Percentiles rank a stretch among this genome's conserved stretches.
These are phyloP conservation scores for Mylabris sibirica DNA, from an alignment of 2,888 invertebrate genomes.

Conservation along the genomic window DNA sequence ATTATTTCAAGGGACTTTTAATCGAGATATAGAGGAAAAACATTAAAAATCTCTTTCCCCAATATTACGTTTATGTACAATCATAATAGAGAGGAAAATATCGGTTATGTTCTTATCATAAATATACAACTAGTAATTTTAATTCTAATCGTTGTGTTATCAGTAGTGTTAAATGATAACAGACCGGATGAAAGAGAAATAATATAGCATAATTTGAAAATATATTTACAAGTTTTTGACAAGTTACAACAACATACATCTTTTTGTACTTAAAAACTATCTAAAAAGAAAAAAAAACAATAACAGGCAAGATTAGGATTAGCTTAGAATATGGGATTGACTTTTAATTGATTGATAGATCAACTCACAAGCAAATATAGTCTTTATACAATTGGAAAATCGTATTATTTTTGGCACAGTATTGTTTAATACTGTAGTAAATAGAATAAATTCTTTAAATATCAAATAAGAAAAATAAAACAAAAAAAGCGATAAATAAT, in stretches of 20 bases:
- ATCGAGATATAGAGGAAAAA: not conserved
- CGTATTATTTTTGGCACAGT: constrained; percentile 54
- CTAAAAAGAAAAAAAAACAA: constrained; percentile 56
- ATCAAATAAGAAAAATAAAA: constrained; percentile 30
- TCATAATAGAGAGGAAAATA: too few species aligned
- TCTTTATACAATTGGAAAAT: constrained; percentile 48
- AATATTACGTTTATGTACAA: too few species aligned
- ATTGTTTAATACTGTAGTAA: constrained; percentile 53
- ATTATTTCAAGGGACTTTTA: constrained; percentile 47
- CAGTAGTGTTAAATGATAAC: not conserved
- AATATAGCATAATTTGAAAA: constrained; percentile 55
- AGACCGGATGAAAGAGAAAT: not conserved
- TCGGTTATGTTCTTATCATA: too few species aligned
- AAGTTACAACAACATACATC: constrained; percentile 62
- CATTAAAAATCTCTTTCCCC: not conserved
- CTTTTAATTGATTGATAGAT: constrained; percentile 41
- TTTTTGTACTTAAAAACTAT: constrained; percentile 60
- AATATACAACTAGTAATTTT: constrained; percentile 21
- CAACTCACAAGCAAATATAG: constrained; percentile 52
- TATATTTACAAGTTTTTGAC: constrained; percentile 61
- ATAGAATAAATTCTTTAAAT: constrained; percentile 27
- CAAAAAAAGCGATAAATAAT: constrained; percentile 26
- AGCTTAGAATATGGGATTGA: constrained; percentile 55
- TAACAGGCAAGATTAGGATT: constrained; percentile 62
- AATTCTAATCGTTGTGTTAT: constrained; percentile 17